A percentile compares a stretch with the other conserved stretches of the same genome.
Conservation (phyloP, 2,888 invertebrate species). For the Carterocephalus palaemon region DNA sequence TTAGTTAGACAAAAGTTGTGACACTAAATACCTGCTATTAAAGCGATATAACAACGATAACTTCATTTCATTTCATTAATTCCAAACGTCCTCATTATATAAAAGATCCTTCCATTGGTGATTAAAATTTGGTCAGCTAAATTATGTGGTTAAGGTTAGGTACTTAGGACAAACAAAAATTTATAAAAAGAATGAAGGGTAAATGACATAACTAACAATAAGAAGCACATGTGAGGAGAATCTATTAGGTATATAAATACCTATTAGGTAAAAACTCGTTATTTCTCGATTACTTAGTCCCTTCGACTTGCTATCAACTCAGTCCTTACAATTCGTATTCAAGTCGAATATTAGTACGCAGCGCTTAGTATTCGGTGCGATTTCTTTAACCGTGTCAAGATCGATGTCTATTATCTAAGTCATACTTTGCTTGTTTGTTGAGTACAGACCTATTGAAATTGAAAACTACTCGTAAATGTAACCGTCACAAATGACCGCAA, state of each 20-base stretch:
- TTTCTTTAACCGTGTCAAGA: constrained; percentile 71
- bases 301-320: constrained; percentile 41
- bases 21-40: too few relatives aligned
- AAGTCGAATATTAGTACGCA: constrained; percentile 50
- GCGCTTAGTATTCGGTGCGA: constrained; percentile 62
- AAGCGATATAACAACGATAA: neutral
- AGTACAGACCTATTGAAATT: constrained; percentile 45
- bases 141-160: too few relatives aligned
- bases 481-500: constrained; percentile 36
- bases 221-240: too few relatives aligned
- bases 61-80: constrained; percentile 11
- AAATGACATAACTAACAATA: constrained; percentile 47
- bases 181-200: too few relatives aligned
- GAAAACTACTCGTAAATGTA: constrained; percentile 43
- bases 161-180: too few relatives aligned
- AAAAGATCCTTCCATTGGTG: constrained; percentile 16
- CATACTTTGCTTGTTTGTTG: constrained; percentile 44
- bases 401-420: constrained; percentile 62
- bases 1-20: too few relatives aligned
- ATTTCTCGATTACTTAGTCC: too few relatives aligned
- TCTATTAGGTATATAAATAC: too few relatives aligned
- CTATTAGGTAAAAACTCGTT: too few relatives aligned
- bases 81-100: constrained; percentile 10
- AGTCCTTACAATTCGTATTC: constrained; percentile 58
- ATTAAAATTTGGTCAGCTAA: too few relatives aligned